Evolutionary conservation across 2,113 vertebrate genomes (phyloP).

Genomic region (Sceloporus tristichus): DNA sequence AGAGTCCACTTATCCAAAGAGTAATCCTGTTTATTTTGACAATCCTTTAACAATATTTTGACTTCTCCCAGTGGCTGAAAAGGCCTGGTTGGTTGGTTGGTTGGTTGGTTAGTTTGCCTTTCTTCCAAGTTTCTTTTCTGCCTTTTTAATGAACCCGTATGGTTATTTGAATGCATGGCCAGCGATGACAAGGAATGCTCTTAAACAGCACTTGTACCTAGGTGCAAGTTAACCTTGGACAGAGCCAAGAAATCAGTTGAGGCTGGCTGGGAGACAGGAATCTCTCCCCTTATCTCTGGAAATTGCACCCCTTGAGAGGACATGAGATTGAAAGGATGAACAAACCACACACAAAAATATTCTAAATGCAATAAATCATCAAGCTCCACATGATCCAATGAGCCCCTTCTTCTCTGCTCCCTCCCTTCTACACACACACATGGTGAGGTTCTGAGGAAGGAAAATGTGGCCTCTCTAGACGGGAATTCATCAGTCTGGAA

Average conservation of each 20-base stretch:
- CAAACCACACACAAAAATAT: not conserved
- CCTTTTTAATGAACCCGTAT: not conserved
- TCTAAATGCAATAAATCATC: not conserved
- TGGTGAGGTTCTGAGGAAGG: constrained; percentile 6
- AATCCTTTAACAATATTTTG: too few species aligned
- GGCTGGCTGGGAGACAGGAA: too few species aligned
- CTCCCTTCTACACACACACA: not conserved
- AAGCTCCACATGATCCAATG: not conserved
- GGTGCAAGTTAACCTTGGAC: not conserved
- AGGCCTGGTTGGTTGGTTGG: too few species aligned
- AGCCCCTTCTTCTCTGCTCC: not conserved
- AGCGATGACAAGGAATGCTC: not conserved
- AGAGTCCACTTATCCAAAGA: not conserved
- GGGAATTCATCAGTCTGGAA: constrained; percentile 30
- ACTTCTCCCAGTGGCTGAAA: too few species aligned
- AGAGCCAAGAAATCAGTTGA: not conserved
- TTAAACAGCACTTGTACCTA: not conserved
- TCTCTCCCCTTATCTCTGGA: too few species aligned
- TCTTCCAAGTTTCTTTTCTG: too few species aligned
- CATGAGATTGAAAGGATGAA: not conserved
- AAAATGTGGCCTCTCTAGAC: constrained; percentile 7
- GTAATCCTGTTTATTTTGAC: not conserved
- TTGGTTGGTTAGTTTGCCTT: too few species aligned
- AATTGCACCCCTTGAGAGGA: not conserved
- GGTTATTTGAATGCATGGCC: not conserved